phyloP scores from a whole-genome alignment of 2,888 invertebrate genomes.

The Euclidia mi region DNA sequence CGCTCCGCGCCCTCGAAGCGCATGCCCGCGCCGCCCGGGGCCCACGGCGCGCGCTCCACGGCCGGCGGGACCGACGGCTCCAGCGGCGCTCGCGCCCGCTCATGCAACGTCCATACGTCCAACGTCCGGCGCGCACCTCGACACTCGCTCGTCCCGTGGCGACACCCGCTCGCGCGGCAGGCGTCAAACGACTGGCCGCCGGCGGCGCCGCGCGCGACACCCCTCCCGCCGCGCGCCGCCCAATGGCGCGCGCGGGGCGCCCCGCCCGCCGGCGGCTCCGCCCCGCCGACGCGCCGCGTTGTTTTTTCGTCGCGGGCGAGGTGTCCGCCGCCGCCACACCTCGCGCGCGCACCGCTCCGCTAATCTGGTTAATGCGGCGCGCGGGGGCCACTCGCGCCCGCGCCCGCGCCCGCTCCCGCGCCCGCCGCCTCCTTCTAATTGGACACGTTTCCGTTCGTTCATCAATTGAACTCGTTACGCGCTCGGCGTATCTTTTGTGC shows the following conservation, averaged over 20 bases:
- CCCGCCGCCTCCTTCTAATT: conserved; percentile 88
- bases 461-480: conserved; percentile 89
- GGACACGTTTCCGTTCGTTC: conserved; percentile 89
- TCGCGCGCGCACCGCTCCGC: conserved; percentile 81
- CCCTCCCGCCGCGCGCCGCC: conserved; percentile 86
- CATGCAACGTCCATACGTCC: conserved; percentile 87
- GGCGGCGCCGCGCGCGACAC: conserved; percentile 89
- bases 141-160: conserved; percentile 74
- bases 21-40: conserved; percentile 91
- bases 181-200: conserved; percentile 88
- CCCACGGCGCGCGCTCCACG: conserved; percentile 88
- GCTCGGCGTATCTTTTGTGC: conserved; percentile 83
- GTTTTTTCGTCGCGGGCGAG: conserved; percentile 87
- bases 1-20: conserved; percentile 93
- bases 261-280: conserved; percentile 72
- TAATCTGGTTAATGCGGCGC: conserved; percentile 82
- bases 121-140: conserved; percentile 79
- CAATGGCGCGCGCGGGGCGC: conserved; percentile 84
- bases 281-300: conserved; percentile 82
- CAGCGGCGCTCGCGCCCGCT: conserved; percentile 91
- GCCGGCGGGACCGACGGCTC: conserved; percentile 88
- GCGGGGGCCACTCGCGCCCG: conserved; percentile 68
- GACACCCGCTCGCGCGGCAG: conserved; percentile 88
- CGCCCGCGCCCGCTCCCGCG: conserved; percentile 71
- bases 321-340: conserved; percentile 86